These are phyloP conservation scores for Colletes collaris DNA, from an alignment of 2,888 invertebrate genomes.

Conservation along the genomic window DNA sequence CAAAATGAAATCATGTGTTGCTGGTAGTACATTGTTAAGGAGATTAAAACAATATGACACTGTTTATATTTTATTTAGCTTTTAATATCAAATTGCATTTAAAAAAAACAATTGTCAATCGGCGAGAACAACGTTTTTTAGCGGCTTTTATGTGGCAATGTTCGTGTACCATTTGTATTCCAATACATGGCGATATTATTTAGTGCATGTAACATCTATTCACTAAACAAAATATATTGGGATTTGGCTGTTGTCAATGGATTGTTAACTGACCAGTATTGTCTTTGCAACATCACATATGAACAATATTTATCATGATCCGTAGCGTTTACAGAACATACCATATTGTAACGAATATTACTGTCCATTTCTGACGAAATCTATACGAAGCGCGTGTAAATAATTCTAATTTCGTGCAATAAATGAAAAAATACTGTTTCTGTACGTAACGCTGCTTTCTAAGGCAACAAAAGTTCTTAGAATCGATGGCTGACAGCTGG, in stretches of 20 bases:
- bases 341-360: slow-evolving; percentile 72
- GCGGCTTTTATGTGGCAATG: slow-evolving; percentile 4
- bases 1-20: not conserved
- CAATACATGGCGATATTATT: not conserved
- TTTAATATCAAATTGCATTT: not conserved
- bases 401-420: slow-evolving; percentile 30
- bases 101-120: slow-evolving; percentile 22
- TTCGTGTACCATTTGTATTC: not conserved
- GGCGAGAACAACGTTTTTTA: slow-evolving; percentile 23
- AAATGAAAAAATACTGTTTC: slow-evolving; percentile 48
- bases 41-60: slow-evolving; percentile 26
- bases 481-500: slow-evolving; percentile 80
- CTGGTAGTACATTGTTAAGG: not conserved
- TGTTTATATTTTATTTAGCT: slow-evolving; percentile 10
- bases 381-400: slow-evolving; percentile 36
- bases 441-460: slow-evolving; percentile 55
- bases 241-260: slow-evolving; percentile 12
- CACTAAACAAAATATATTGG: slow-evolving; percentile 29
- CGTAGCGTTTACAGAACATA: slow-evolving; percentile 56
- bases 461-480: slow-evolving; percentile 67
- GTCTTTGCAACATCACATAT: slow-evolving; percentile 21
- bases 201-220: slow-evolving; percentile 9
- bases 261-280: slow-evolving; percentile 42
- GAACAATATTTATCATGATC: slow-evolving; percentile 27
- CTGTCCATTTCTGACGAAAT: slow-evolving; percentile 63